Conservation (phyloP, 2,113 vertebrate species). For the Tragulus kanchil region DNA sequence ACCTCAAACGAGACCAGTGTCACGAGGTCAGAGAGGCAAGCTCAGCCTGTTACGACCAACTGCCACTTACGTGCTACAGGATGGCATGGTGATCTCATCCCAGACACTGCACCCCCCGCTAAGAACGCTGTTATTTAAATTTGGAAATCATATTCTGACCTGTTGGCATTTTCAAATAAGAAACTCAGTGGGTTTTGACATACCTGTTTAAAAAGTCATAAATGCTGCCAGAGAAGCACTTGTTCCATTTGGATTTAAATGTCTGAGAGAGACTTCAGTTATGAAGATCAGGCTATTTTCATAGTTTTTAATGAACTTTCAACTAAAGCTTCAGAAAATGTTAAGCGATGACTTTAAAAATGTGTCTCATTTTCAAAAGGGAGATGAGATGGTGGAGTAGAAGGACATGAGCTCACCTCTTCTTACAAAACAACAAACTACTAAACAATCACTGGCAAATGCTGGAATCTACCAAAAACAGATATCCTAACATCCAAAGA, state of each 20-base stretch:
- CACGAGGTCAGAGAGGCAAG: not conserved
- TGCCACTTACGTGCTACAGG: not conserved
- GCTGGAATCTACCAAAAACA: not conserved
- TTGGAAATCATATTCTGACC: not conserved
- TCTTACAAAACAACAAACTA: not conserved
- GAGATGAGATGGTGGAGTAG: not conserved
- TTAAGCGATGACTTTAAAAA: not conserved
- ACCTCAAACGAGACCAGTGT: not conserved
- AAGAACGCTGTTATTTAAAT: not conserved
- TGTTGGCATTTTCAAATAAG: not conserved
- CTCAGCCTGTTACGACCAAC: not conserved
- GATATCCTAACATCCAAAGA: not conserved
- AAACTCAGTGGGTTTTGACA: not conserved
- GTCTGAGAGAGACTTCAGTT: constrained; percentile 2
- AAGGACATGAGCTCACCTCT: not conserved
- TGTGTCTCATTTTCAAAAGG: not conserved
- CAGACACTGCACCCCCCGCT: not conserved
- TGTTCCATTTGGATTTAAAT: not conserved
- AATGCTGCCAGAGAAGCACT: not conserved
- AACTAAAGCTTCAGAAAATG: constrained; percentile 40
- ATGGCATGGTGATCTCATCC: not conserved
- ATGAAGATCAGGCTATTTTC: not conserved
- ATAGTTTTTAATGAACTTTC: not conserved
- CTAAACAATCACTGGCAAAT: not conserved
- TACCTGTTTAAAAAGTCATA: not conserved